Evolutionary conservation across 2,888 invertebrate genomes (phyloP).

Genomic region (Rhamphomyia laevipes): DNA sequence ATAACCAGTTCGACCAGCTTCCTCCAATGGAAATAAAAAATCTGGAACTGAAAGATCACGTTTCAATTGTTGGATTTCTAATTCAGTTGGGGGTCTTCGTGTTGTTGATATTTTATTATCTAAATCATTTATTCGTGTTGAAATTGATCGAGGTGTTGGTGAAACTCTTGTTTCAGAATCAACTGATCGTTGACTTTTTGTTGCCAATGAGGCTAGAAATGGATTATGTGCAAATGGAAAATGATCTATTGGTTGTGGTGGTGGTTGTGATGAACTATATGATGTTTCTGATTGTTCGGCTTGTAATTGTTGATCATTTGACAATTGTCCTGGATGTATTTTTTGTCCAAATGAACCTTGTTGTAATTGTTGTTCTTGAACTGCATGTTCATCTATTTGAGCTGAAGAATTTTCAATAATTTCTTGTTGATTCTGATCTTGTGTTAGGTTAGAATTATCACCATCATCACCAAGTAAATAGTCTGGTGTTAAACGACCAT

Average conservation of each 20-base stretch:
- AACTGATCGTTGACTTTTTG: constrained; percentile 8
- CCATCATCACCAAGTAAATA: constrained; percentile 19
- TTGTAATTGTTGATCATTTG: neutral
- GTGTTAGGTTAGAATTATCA: constrained; percentile 17
- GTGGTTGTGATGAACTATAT: neutral
- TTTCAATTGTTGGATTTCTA: constrained; percentile 42
- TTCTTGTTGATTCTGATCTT: constrained; percentile 13
- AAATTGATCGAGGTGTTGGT: constrained; percentile 20
- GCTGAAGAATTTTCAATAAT: constrained; percentile 4
- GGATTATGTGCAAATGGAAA: constrained; percentile 12
- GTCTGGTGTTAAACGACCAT: constrained; percentile 33
- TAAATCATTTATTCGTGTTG: neutral
- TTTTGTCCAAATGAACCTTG: neutral
- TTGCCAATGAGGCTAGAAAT: constrained; percentile 8
- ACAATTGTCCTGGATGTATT: neutral
- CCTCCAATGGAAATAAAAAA: constrained; percentile 48
- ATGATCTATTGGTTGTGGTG: neutral
- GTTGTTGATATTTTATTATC: constrained; percentile 7
- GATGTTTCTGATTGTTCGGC: neutral
- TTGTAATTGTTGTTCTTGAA: constrained; percentile 9
- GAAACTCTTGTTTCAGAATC: constrained; percentile 2
- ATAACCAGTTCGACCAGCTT: constrained; percentile 45
- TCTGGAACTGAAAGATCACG: constrained; percentile 50
- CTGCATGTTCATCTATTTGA: constrained; percentile 12
- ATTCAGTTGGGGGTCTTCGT: constrained; percentile 14